phyloP scores from a whole-genome alignment of 1,140 invertebrate genomes.

The Heliothis subflexa region DNA sequence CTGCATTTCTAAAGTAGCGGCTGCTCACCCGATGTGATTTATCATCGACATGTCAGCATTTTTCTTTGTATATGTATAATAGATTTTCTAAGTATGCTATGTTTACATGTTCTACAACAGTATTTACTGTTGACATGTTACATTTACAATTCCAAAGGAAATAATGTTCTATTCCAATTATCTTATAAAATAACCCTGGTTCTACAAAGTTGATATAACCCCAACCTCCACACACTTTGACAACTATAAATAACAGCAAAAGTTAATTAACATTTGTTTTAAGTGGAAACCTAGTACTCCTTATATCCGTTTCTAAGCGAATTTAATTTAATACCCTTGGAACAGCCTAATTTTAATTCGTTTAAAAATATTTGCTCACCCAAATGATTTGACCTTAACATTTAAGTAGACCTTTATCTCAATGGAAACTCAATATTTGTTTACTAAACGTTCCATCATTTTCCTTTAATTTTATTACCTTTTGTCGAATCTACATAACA shows the following conservation, averaged over 20 bases:
- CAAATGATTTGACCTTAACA: conserved; percentile 17
- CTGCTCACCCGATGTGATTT: no score
- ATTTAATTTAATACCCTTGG: conserved; percentile 13
- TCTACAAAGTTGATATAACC: not conserved
- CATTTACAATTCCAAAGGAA: no score
- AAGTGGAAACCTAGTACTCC: not conserved
- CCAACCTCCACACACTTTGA: not conserved
- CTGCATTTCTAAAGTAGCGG: no score
- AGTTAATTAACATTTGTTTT: conserved; percentile 16
- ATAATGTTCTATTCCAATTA: no score
- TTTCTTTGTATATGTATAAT: no score
- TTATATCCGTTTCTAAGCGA: not conserved
- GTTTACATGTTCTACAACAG: no score
- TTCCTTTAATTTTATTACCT: conserved; percentile 6
- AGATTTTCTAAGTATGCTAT: no score
- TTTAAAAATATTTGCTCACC: conserved; percentile 24
- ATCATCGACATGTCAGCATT: no score
- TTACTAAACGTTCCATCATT: not conserved
- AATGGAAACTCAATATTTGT: conserved; percentile 31
- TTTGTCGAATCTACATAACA: not conserved
- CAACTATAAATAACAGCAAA: not conserved
- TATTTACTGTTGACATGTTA: no score
- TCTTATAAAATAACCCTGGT: no score
- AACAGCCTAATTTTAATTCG: conserved; percentile 16
- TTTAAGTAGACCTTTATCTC: conserved; percentile 17